These are phyloP conservation scores for Gasterosteus nipponicus DNA, from an alignment of 2,113 vertebrate species.

Conservation along the genomic window DNA sequence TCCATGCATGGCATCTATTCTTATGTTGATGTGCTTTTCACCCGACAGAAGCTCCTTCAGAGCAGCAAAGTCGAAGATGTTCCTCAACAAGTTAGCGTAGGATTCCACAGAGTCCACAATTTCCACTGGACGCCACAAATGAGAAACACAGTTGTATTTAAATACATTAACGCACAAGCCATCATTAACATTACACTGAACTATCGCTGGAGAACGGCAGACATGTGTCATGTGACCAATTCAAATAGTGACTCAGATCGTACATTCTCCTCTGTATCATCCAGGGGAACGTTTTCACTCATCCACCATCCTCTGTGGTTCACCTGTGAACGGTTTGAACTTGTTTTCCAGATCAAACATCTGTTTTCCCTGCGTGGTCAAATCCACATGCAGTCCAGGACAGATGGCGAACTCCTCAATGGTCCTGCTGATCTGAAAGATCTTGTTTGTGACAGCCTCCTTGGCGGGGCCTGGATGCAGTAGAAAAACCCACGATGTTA, in stretches of 20 bases:
- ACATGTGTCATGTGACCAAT: not conserved
- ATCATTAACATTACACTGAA: not conserved
- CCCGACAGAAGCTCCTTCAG: conserved; percentile 93
- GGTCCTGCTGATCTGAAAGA: conserved; percentile 96
- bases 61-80: conserved; percentile 93
- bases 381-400: conserved; percentile 90
- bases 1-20: conserved; percentile 95
- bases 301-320: not conserved
- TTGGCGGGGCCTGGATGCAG: conserved; percentile 78
- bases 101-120: conserved; percentile 96
- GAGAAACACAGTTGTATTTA: not conserved
- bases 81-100: conserved; percentile 92
- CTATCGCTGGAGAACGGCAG: not conserved
- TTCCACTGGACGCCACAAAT: conserved; percentile 84
- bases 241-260: not conserved
- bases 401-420: conserved; percentile 96
- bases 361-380: conserved; percentile 91
- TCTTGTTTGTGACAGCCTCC: conserved; percentile 89
- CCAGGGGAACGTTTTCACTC: too few relatives aligned
- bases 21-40: conserved; percentile 89
- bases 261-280: not conserved
- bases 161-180: not conserved
- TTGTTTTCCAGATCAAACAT: conserved; percentile 97
- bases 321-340: conserved; percentile 97
- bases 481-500: not conserved